Evolutionary conservation across 2,888 invertebrate genomes (phyloP).

Genomic region (Thera obeliscata): DNA sequence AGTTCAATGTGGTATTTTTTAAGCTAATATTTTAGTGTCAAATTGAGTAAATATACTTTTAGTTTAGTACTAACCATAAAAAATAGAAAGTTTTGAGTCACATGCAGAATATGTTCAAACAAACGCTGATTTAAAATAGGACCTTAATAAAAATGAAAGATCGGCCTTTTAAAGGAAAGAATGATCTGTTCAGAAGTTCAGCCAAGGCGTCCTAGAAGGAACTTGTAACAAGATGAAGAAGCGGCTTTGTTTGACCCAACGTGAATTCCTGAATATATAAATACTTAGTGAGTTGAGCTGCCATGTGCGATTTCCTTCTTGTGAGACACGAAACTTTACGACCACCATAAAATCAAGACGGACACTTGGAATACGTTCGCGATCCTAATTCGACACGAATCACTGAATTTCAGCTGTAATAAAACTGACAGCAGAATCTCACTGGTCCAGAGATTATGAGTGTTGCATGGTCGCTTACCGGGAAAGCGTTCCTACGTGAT

Average conservation of each 20-base stretch:
- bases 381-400: constrained; percentile 50
- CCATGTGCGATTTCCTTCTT: constrained; percentile 13
- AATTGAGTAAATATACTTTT: background rate
- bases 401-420: constrained; percentile 47
- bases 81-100: background rate
- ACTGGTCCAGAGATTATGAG: constrained; percentile 22
- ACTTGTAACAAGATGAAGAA: background rate
- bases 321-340: constrained; percentile 38
- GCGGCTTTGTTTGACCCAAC: background rate
- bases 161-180: background rate
- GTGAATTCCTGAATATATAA: constrained; percentile 7
- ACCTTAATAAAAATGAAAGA: background rate
- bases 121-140: background rate
- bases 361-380: constrained; percentile 43
- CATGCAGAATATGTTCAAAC: background rate
- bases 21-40: constrained; percentile 2
- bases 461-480: constrained; percentile 16
- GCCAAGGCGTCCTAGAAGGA: background rate
- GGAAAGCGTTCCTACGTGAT: constrained; percentile 16
- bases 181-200: background rate
- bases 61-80: background rate
- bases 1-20: constrained; percentile 13
- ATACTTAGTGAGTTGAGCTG: background rate
- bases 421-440: constrained; percentile 39
- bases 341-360: constrained; percentile 46